Conservation (phyloP, 2,797 vertebrate species). For the Hafferia zeledoni region DNA sequence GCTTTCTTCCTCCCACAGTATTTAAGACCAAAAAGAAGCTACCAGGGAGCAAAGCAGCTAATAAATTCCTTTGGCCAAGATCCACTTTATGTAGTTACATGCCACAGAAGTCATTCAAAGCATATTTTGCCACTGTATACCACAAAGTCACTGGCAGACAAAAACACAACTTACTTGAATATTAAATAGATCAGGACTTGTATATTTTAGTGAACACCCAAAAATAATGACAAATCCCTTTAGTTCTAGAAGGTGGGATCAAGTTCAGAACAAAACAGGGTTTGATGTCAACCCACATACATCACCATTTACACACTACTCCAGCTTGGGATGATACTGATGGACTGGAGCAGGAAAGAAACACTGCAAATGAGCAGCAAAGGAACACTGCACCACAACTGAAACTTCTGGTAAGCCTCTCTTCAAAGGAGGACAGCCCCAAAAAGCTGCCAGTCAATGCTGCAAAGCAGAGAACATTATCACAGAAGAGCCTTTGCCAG, state of each 20-base stretch:
- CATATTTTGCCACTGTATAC: not conserved
- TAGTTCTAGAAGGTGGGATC: not conserved
- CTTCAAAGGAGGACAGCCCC: not conserved
- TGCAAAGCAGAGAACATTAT: conserved; percentile 56
- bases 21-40: conserved; percentile 14
- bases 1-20: not conserved
- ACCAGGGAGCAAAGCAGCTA: not conserved
- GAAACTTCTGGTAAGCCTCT: not conserved
- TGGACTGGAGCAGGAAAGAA: conserved; percentile 11
- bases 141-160: not conserved
- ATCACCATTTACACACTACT: not conserved
- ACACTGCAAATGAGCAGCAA: conserved; percentile 19
- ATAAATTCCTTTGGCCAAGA: not conserved
- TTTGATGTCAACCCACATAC: not conserved
- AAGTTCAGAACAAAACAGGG: conserved; percentile 14
- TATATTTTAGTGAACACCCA: not conserved
- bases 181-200: not conserved
- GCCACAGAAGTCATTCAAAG: not conserved
- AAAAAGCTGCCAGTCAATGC: conserved; percentile 19
- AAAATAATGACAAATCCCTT: conserved; percentile 14
- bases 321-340: not conserved
- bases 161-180: not conserved
- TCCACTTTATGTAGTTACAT: not conserved
- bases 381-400: conserved; percentile 8
- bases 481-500: conserved; percentile 18